phyloP scores from a whole-genome alignment of 2,797 vertebrate genomes.

The Zenarchopterus dispar region DNA sequence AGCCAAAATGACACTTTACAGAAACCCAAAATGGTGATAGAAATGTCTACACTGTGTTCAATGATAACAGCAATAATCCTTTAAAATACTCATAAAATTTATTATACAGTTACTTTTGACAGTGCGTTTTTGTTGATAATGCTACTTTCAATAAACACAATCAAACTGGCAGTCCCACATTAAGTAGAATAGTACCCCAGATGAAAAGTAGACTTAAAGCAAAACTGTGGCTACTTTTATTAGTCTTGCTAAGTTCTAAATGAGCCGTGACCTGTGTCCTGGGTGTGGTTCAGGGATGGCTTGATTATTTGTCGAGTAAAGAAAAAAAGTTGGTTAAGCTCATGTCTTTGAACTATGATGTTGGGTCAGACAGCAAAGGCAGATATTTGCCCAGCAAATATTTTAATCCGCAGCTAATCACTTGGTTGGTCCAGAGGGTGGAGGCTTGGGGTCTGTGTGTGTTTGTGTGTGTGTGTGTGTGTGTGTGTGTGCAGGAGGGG shows the following conservation, averaged over 20 bases:
- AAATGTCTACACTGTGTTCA: too few species aligned
- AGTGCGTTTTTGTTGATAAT: too few species aligned
- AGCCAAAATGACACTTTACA: too few species aligned
- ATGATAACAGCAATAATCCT: too few species aligned
- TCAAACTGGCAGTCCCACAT: too few species aligned
- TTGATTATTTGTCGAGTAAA: constrained; percentile 76
- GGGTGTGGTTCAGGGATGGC: constrained; percentile 67
- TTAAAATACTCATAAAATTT: too few species aligned
- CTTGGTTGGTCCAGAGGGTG: constrained; percentile 89
- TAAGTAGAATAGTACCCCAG: too few species aligned
- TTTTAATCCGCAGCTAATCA: constrained; percentile 99
- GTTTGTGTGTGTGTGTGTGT: constrained; percentile 16
- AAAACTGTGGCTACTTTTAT: neutral
- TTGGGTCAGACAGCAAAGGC: constrained; percentile 88
- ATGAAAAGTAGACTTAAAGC: too few species aligned
- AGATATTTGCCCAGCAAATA: constrained; percentile 99
- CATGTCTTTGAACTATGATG: constrained; percentile 83
- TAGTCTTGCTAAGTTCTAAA: constrained; percentile 19
- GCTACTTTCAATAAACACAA: too few species aligned
- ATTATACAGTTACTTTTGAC: too few species aligned
- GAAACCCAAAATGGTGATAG: too few species aligned
- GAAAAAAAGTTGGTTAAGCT: constrained; percentile 79
- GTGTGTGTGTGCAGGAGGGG: constrained; percentile 15
- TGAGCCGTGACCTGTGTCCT: constrained; percentile 50
- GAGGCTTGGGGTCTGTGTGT: constrained; percentile 48